Percentiles rank a stretch among this genome's conserved stretches.
Conservation (phyloP, 2,888 invertebrate genomes). For the Blera fallax region DNA sequence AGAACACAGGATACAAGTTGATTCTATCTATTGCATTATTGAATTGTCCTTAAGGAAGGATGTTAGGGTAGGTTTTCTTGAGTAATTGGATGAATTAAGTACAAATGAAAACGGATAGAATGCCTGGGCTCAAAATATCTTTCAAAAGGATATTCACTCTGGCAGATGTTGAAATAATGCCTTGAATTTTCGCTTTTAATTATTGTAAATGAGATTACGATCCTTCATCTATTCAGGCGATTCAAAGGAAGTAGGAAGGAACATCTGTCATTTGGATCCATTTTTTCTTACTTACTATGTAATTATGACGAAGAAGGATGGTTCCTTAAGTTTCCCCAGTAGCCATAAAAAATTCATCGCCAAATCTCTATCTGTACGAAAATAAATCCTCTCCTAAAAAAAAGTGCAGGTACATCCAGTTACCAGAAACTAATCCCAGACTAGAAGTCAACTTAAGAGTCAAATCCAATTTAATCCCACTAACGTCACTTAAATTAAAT, state of each 20-base stretch:
- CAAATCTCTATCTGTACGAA: too few relatives aligned
- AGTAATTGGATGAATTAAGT: slow-evolving; percentile 26
- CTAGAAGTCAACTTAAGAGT: slow-evolving; percentile 40
- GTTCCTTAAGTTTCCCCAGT: too few relatives aligned
- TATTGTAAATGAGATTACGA: neutral
- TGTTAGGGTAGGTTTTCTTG: neutral
- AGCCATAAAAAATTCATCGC: too few relatives aligned
- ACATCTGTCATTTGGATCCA: too few relatives aligned
- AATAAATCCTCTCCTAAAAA: too few relatives aligned
- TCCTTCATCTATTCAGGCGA: neutral
- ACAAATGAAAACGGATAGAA: neutral
- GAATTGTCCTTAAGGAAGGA: slow-evolving; percentile 1
- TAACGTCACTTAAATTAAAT: slow-evolving; percentile 43
- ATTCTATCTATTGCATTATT: slow-evolving; percentile 36
- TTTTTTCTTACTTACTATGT: too few relatives aligned
- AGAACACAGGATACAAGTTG: neutral
- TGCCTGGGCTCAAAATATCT: neutral
- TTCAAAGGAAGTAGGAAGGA: too few relatives aligned
- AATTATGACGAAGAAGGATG: too few relatives aligned
- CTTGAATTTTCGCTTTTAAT: neutral
- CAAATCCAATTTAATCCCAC: slow-evolving; percentile 56
- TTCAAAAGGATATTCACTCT: neutral
- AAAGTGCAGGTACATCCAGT: neutral
- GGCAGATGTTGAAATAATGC: neutral
- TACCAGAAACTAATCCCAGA: neutral